Conservation (phyloP, 2,113 vertebrate species). For the Ptychochromis oligacanthus region DNA sequence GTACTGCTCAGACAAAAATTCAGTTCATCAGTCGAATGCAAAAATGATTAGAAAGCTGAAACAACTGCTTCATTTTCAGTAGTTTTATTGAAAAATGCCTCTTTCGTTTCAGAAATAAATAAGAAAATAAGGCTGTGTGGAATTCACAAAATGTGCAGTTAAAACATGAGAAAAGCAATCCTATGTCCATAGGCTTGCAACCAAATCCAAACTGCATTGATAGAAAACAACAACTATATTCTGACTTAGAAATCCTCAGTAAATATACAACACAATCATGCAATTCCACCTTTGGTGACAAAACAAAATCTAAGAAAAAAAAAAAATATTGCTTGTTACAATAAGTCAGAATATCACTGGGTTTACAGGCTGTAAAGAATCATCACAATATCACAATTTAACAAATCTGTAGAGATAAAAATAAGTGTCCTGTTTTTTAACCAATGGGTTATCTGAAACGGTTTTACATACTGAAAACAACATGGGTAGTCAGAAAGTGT, state of each 20-base stretch:
- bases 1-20: background rate
- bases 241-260: constrained; percentile 87
- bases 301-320: constrained; percentile 31
- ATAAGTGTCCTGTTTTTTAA: constrained; percentile 5
- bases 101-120: constrained; percentile 99
- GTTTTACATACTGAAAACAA: constrained; percentile 46
- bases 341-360: constrained; percentile 85
- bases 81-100: constrained; percentile 99
- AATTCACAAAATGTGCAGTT: constrained; percentile 99
- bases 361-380: constrained; percentile 84
- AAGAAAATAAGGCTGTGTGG: constrained; percentile 99
- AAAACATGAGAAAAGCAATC: constrained; percentile 97
- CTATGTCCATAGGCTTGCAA: constrained; percentile 97
- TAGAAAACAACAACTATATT: constrained; percentile 86
- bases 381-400: constrained; percentile 81
- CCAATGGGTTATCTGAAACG: constrained; percentile 66
- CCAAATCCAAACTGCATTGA: constrained; percentile 95
- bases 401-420: constrained; percentile 72
- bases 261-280: constrained; percentile 99
- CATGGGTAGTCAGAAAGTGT: constrained; percentile 16
- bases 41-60: constrained; percentile 24
- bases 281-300: constrained; percentile 93
- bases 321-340: constrained; percentile 86
- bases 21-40: background rate
- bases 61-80: constrained; percentile 92